Base-by-base conservation (phyloP, 92 coral and sea anemone species). In the Muricea muricata region DNA sequence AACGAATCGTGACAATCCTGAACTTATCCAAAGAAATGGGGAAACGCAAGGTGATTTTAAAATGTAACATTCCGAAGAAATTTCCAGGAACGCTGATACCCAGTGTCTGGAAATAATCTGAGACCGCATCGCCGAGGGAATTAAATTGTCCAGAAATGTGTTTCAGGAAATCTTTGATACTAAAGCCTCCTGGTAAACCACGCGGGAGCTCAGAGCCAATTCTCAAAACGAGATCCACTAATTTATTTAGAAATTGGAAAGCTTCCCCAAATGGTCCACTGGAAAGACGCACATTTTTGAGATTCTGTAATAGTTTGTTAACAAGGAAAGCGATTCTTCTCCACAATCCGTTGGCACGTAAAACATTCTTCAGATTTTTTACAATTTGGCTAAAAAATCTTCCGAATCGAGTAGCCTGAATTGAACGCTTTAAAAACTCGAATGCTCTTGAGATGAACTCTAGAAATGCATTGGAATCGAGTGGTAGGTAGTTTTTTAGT, bases 141-240 rank as follows among this genome's bases (percentile, higher is more conserved):
- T 86, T 90, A 25, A 94, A 85, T 7, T 93, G 89, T 15, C 85
- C 94, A 35, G 93, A 86, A 57, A 86, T 88, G 46, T 94, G 86
- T 79, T 88, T 63, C 9, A 94, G 91, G 26, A 97, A 86, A 17
- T 92, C 91, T 42, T 85, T 89, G 28, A 97, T 90, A 63, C 79
- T 71, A 40, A 97, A 97, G 39, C 73, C 82, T 58, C 67, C 82
- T 6, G 99, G 95, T 7, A 97, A 73, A 55, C 87, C 89, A 30
- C 94, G 97, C 20, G 99, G 99, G 40, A 97, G 90, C 25, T 88
- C 86, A 23, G 93, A 83, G 37, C 74, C 79, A 73, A 97, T 88
- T 11, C 84, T 83, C 30, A 88, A 88, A 1, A 97, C 92, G 55
- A 93, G 89, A 40, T 82, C 84, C n/a, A 92, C 77, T 32, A 97